Evolutionary conservation across 2,888 invertebrate genomes (phyloP).

Genomic region (Temnothorax unifasciatus): DNA sequence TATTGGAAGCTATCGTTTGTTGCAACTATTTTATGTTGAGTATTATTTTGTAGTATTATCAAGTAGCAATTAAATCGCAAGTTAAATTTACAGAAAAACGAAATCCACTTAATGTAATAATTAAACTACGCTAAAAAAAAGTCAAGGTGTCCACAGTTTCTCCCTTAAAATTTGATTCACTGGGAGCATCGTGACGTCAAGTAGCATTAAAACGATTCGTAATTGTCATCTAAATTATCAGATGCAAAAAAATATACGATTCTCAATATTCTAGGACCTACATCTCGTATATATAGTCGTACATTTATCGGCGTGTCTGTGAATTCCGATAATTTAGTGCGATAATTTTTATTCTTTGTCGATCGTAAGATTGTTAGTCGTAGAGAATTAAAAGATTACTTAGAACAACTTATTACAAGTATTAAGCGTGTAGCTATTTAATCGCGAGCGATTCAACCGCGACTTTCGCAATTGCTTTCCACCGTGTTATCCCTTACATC

Average conservation of each 20-base stretch:
- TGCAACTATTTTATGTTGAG: slow-evolving; percentile 23
- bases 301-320: slow-evolving; percentile 39
- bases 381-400: slow-evolving; percentile 73
- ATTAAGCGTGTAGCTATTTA: slow-evolving; percentile 68
- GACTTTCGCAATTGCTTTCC: slow-evolving; percentile 63
- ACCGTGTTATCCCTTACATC: slow-evolving; percentile 54
- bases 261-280: slow-evolving; percentile 2
- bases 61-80: slow-evolving; percentile 13
- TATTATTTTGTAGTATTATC: slow-evolving; percentile 51
- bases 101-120: slow-evolving; percentile 7
- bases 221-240: neutral
- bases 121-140: neutral
- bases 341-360: slow-evolving; percentile 16
- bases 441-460: slow-evolving; percentile 28
- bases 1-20: neutral
- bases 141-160: neutral
- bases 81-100: neutral
- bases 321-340: neutral
- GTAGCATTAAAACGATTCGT: neutral
- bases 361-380: slow-evolving; percentile 61
- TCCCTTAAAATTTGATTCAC: slow-evolving; percentile 2
- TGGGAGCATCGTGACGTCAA: neutral
- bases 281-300: slow-evolving; percentile 54
- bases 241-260: neutral
- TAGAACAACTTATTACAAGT: slow-evolving; percentile 64